Evolutionary conservation across 1,140 invertebrate species (phyloP).

Genomic region (Panagrolaimus sp.): DNA sequence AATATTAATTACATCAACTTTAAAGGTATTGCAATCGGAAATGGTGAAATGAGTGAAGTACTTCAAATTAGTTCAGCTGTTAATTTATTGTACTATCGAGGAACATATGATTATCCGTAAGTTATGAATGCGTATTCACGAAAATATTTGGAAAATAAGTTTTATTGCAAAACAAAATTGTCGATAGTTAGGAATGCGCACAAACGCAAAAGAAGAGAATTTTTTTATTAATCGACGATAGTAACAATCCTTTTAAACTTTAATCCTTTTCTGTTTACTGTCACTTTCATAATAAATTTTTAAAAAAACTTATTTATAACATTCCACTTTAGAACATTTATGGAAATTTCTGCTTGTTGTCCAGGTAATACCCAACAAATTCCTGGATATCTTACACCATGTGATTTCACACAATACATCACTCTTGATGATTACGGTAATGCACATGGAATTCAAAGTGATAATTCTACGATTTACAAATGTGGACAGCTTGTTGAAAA

Average conservation of each 20-base stretch:
- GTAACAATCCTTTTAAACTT: background rate
- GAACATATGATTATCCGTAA: constrained; percentile 59
- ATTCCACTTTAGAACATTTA: constrained; percentile 12
- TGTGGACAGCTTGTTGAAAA: constrained; percentile 13
- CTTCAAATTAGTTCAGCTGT: constrained; percentile 61
- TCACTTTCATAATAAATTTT: too few relatives aligned
- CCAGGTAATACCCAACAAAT: constrained; percentile 15
- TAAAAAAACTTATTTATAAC: too few relatives aligned
- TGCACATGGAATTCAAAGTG: constrained; percentile 15
- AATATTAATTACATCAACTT: constrained; percentile 40
- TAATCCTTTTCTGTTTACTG: background rate
- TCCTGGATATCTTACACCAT: constrained; percentile 16
- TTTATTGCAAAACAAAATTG: background rate
- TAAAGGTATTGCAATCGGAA: constrained; percentile 63
- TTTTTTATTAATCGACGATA: background rate
- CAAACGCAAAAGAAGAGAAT: too few relatives aligned
- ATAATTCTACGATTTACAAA: constrained; percentile 13
- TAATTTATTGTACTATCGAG: constrained; percentile 63
- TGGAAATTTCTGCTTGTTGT: constrained; percentile 17
- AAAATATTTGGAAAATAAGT: background rate
- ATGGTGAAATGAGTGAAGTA: constrained; percentile 60
- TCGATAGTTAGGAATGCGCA: too few relatives aligned
- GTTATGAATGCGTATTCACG: too few relatives aligned
- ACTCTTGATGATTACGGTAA: constrained; percentile 23
- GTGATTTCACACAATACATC: constrained; percentile 46